Evolutionary conservation across 2,888 invertebrate species (phyloP), one percentile per base, ranked within the genome.

Genomic region (Agrilus biguttatus): DNA sequence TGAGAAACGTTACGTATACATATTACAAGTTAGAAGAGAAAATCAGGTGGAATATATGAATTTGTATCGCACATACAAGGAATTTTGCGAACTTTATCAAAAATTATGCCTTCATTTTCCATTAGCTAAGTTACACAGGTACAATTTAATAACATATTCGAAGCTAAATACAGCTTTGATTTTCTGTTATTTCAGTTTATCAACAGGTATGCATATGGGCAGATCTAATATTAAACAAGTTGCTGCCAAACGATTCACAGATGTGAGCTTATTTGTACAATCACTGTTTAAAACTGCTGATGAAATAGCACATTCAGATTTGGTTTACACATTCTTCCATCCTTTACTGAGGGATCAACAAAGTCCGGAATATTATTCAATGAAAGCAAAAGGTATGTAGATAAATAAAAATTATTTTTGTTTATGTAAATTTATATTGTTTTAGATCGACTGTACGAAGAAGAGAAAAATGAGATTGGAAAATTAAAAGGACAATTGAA

Each of bases 251-350:
- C 77, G 97, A n/a, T 82, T 86, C 58, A 73, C 77, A 5, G 91
- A 93, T 62, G 83, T 98, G 46, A 86, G 88, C 59, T 75, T 79
- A 45, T 97, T 97, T 67, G 74, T 98, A 5, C 74, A 79, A 37
- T 84, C 88, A 0, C 70, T 98, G 42, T 90, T 93, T 66, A 73
- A 74, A 55, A 79, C 92, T 59, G 85, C 91, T 0, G 84, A 89
- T 52, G 96, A 97, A 71, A 91, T 98, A 53, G 83, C 91, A 0
- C 95, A 97, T 70, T 88, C 85, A 7, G 92, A 95, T 66, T 73
- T 98, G 42, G 93, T 98, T 1, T 97, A 97, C 64, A 98, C 97
- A 1, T 98, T 98, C 72, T 97, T 97, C 72, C 98, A 98, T 70
- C 93, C 96, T 2, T 68, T 97, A 48, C 68, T 95, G 48, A 71